Base-by-base conservation (phyloP, 2,797 vertebrate genomes). In the Peromyscus melanophrys region DNA sequence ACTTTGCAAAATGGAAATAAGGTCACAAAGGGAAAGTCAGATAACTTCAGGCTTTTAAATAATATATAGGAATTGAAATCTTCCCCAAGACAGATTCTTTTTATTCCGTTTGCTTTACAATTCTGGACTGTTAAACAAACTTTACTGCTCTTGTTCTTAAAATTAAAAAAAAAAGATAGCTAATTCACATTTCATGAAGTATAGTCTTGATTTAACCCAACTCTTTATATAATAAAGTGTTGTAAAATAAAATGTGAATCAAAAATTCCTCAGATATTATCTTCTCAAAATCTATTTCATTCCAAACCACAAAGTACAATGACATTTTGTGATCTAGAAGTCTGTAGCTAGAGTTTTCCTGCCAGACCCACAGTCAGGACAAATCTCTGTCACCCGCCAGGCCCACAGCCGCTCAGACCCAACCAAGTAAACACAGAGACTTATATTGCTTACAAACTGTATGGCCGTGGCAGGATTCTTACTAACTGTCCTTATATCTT, bases 21-120 rank as follows among this genome's bases (percentile, higher is more conserved):
- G 57, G 46, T 87, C 67, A 71, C 59, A 71, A 95, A 71, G 8
- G 94, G 97, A 73, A 57, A 89, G 23, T 89, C 21, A 91, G 34
- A 75, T 75, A 40, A 4, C 29, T 85, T 86, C 0, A 77, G 59
- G 57, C 10, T 96, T 98, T 96, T 82, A 96, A 97, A 93, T 85
- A 84, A 91, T 71, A 25, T 25, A n/a, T 12, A 95, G 17, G 95
- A 95, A 95, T 95, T 7, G 21, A 97, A 95, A 59, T 31, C 34
- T 37, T 95, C 7, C 8, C 49, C 77, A 67, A 81, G 43, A 93
- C 82, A 1, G 12, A 67, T 52, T 81, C 0, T 87, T 97, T 96
- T 94, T 55, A 94, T 90, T 95, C 1, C 0, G 76, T 96, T 96
- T 84, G n/a, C 25, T 87, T 95, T 90, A 63, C 4, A 92, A 57